Percentiles rank a stretch among this genome's conserved stretches.
These are phyloP conservation scores for Danio kyathit DNA, from an alignment of 2,797 vertebrate species.

Conservation along the genomic window DNA sequence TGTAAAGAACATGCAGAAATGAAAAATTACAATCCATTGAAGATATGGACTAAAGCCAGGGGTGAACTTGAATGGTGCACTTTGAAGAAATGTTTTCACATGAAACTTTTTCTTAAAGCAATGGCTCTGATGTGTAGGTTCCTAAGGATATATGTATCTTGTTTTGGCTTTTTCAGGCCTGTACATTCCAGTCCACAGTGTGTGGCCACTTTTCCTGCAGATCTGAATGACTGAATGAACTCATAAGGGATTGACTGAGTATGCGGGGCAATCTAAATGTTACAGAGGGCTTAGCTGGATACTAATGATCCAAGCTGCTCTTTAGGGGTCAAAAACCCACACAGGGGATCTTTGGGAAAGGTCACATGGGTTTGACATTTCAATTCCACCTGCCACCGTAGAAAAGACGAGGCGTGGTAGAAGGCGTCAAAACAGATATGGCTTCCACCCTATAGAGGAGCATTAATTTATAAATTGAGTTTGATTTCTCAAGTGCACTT, in stretches of 20 bases:
- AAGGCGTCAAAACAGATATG: conserved; percentile 23
- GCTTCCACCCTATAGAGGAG: not conserved
- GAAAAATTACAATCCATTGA: not conserved
- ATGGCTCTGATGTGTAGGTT: conserved; percentile 3
- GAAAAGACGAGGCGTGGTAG: conserved; percentile 1
- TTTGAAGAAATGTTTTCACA: conserved; percentile 23
- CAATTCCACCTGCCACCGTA: conserved; percentile 45
- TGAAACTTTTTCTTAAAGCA: not conserved
- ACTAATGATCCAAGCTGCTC: conserved; percentile 58
- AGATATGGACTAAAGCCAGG: conserved; percentile 7
- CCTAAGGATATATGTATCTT: conserved; percentile 9
- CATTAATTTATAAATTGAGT: not conserved
- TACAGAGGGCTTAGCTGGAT: conserved; percentile 48
- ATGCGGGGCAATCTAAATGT: conserved; percentile 43
- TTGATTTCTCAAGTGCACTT: not conserved
- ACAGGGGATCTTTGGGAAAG: conserved; percentile 54
- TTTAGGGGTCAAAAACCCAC: conserved; percentile 58
- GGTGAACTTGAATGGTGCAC: not conserved
- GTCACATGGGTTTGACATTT: conserved; percentile 62
- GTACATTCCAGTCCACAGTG: not conserved
- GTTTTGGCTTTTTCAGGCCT: conserved; percentile 11
- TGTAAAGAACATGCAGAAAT: conserved; percentile 18
- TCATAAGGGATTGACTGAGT: conserved; percentile 37
- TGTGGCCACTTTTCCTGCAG: not conserved
- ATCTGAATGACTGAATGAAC: conserved; percentile 13